Conservation (phyloP, 2,888 invertebrate genomes). For the Clitarchus hookeri region DNA sequence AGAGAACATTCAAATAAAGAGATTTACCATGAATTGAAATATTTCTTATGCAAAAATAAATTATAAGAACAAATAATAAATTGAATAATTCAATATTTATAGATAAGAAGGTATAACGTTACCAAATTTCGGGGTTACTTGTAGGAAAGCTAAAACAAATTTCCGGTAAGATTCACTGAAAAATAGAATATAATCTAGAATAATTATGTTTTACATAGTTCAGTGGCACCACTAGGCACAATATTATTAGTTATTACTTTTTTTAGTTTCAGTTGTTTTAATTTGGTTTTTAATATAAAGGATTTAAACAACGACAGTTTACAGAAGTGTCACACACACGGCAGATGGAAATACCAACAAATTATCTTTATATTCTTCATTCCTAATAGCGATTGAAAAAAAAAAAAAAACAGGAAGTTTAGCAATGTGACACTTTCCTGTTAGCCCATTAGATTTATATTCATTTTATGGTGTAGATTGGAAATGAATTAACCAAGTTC, state of each 20-base stretch:
- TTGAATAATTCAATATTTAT: too few relatives aligned
- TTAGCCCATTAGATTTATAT: not conserved
- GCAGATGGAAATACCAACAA: not conserved
- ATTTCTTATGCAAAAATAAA: too few relatives aligned
- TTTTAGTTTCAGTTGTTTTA: not conserved
- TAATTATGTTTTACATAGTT: not conserved
- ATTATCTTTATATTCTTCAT: not conserved
- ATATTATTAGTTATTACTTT: not conserved
- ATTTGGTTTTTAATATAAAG: not conserved
- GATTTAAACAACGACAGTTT: not conserved
- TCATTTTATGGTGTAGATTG: not conserved
- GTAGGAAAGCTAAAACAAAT: too few relatives aligned
- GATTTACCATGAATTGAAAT: too few relatives aligned
- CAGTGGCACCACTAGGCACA: not conserved
- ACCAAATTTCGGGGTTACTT: too few relatives aligned
- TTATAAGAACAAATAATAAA: too few relatives aligned
- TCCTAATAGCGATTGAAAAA: not conserved
- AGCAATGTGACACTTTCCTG: not conserved
- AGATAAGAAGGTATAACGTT: too few relatives aligned
- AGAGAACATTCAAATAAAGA: too few relatives aligned
- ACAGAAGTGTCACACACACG: conserved; percentile 10
- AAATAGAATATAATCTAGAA: not conserved
- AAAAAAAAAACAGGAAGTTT: not conserved
- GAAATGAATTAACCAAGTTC: not conserved
- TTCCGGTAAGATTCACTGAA: not conserved